phyloP scores from a whole-genome alignment of 2,797 vertebrate species.

The Ptychadena robeensis region DNA sequence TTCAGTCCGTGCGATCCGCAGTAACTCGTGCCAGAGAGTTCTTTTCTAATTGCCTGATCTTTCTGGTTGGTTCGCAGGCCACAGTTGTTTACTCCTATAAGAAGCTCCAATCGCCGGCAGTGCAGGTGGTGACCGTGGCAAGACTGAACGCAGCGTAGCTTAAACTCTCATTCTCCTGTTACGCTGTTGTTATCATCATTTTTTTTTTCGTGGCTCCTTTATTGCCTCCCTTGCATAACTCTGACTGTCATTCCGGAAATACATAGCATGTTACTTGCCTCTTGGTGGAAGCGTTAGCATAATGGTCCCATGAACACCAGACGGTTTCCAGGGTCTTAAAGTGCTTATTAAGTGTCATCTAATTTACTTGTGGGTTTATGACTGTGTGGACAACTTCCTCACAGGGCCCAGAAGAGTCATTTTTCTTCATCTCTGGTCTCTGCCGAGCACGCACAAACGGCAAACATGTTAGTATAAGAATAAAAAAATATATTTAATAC shows the following conservation, averaged over 20 bases:
- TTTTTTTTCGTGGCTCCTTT: background rate
- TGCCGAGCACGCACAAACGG: background rate
- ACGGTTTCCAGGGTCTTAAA: background rate
- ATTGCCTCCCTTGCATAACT: background rate
- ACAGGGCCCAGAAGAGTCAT: background rate
- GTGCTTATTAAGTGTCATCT: constrained; percentile 7
- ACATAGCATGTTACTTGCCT: background rate
- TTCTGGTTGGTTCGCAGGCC: too few relatives aligned
- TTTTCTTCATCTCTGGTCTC: background rate
- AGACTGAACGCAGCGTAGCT: too few relatives aligned
- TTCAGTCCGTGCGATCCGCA: too few relatives aligned
- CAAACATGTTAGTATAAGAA: background rate
- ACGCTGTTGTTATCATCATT: too few relatives aligned
- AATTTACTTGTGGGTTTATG: background rate
- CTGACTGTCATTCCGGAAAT: background rate
- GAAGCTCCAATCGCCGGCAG: background rate
- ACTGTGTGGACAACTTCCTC: background rate
- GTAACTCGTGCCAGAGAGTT: too few relatives aligned
- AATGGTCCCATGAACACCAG: background rate
- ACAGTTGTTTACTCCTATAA: too few relatives aligned
- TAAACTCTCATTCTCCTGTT: background rate
- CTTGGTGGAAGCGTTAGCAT: background rate
- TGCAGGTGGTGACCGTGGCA: background rate
- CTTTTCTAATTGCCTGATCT: too few relatives aligned
- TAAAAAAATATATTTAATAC: too few relatives aligned